phyloP scores from a whole-genome alignment of 2,113 vertebrate genomes.

The Ictalurus furcatus region DNA sequence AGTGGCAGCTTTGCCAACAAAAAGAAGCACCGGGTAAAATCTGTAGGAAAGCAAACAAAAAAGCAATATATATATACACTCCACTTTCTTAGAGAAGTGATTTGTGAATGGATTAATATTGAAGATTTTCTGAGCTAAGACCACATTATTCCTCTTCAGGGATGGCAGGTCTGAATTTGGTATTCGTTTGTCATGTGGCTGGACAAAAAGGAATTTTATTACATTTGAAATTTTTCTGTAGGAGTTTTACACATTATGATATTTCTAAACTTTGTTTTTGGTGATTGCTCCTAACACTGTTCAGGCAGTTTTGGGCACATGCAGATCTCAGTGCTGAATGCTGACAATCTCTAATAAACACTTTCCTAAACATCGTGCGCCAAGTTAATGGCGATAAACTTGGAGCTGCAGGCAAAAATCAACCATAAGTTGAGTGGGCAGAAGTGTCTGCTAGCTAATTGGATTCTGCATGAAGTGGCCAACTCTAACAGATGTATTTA shows the following conservation, averaged over 20 bases:
- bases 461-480: slow-evolving; percentile 10
- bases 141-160: not conserved
- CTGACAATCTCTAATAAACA: slow-evolving; percentile 44
- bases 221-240: slow-evolving; percentile 3
- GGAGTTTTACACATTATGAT: not conserved
- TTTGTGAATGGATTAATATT: not conserved
- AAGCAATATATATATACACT: not conserved
- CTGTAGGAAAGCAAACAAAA: not conserved
- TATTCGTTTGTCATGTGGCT: not conserved
- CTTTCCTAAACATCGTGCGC: not conserved
- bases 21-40: not conserved
- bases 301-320: not conserved
- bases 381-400: slow-evolving; percentile 22
- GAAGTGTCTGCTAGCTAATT: not conserved
- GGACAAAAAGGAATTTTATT: not conserved
- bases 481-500: slow-evolving; percentile 25
- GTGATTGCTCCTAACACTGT: not conserved
- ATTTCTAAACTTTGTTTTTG: not conserved
- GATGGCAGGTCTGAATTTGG: not conserved
- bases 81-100: not conserved
- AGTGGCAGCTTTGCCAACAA: not conserved
- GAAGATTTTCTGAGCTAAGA: not conserved
- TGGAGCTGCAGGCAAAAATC: not conserved
- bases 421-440: slow-evolving; percentile 19
- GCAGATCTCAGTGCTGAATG: slow-evolving; percentile 6